These are phyloP conservation scores for Paedocypris sp. DNA, from an alignment of 2,113 vertebrate species.

Conservation along the genomic window DNA sequence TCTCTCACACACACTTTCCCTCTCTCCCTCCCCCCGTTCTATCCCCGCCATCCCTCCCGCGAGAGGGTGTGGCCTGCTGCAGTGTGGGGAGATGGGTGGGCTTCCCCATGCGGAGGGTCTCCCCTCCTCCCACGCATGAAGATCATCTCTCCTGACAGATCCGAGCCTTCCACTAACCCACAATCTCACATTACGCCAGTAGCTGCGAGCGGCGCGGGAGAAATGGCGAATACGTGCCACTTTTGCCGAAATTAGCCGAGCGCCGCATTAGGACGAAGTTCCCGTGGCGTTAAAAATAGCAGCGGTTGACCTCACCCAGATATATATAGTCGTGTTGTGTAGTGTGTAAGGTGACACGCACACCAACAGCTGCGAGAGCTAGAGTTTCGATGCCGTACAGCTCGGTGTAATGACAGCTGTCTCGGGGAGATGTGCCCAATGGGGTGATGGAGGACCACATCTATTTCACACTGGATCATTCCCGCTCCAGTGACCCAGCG, in stretches of 20 bases:
- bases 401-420: conserved; percentile 22
- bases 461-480: conserved; percentile 1
- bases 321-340: conserved; percentile 45
- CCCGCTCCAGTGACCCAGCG: too few relatives aligned
- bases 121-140: conserved; percentile 21
- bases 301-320: conserved; percentile 33
- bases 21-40: too few relatives aligned
- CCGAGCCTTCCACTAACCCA: background rate
- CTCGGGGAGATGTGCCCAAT: background rate
- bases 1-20: too few relatives aligned
- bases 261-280: conserved; percentile 29
- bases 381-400: conserved; percentile 40
- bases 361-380: conserved; percentile 52
- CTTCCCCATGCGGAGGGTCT: conserved; percentile 26
- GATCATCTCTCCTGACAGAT: background rate
- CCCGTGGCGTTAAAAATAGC: conserved; percentile 49
- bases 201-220: background rate
- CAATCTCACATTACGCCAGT: background rate
- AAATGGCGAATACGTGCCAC: background rate
- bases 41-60: too few relatives aligned
- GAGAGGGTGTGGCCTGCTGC: conserved; percentile 57
- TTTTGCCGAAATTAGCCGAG: background rate
- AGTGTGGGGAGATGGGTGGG: conserved; percentile 37
- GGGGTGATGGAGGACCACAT: background rate
- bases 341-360: conserved; percentile 44